Evolutionary conservation across 2,888 invertebrate species (phyloP).

Genomic region (Nymphalis polychloros): DNA sequence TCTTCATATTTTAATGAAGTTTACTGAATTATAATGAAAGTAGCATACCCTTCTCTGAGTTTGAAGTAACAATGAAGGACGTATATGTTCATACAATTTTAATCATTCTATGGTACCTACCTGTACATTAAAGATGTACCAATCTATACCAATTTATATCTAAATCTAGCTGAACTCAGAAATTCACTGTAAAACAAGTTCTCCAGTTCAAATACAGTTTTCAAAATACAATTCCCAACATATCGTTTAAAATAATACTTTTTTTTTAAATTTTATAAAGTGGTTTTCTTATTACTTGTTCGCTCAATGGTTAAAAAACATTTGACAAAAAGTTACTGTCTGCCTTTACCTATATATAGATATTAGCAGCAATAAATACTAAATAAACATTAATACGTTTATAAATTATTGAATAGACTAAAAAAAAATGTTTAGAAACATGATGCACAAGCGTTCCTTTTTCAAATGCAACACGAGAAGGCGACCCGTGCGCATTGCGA

Average conservation of each 20-base stretch:
- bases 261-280: too few species aligned
- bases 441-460: slow-evolving; percentile 31
- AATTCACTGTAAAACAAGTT: too few species aligned
- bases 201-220: too few species aligned
- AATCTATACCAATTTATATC: not conserved
- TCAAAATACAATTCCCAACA: too few species aligned
- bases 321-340: too few species aligned
- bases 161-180: too few species aligned
- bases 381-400: not conserved
- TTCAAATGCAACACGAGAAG: slow-evolving; percentile 37
- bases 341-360: too few species aligned
- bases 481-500: slow-evolving; percentile 31
- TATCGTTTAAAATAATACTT: too few species aligned
- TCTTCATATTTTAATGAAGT: slow-evolving; percentile 3
- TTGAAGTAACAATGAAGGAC: not conserved
- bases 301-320: too few species aligned
- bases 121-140: not conserved
- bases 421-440: slow-evolving; percentile 25
- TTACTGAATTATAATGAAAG: not conserved
- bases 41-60: not conserved
- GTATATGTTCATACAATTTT: too few species aligned
- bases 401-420: slow-evolving; percentile 13
- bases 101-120: not conserved
- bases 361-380: not conserved
- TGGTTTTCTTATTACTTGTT: too few species aligned